Base-by-base conservation (phyloP, 2,888 invertebrate species). In the Aporophyla nigra region DNA sequence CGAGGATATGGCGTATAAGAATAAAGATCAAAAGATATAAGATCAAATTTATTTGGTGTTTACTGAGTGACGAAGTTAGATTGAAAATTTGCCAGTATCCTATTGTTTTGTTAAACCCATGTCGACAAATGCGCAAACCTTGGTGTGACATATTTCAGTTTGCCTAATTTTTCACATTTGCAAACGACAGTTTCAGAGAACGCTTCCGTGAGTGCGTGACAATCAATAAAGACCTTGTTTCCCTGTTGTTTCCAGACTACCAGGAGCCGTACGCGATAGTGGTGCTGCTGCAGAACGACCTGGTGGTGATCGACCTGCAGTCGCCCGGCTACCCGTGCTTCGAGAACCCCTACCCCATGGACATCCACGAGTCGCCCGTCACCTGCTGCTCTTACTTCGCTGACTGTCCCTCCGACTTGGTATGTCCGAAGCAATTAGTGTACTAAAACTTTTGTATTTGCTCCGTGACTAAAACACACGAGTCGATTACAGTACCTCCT, bases 281-380 rank as follows among this genome's bases (percentile, higher is more conserved):
- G 92, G 99, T 99, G 89, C 97, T 99, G 80, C 98, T 99, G 89
- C 99, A 99, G 97, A 99, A 99, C 97, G 99, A 99, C 97, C 97
- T 99, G 94, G 99, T 99, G 93, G 98, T 99, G 92, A 99, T 99
- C 94, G 99, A 99, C 97, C 97, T 99, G 92, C 98, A 98, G 93
- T 98, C 99, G 69, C 98, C 98, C 78, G 99, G 99, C 93, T 99
- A 99, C 97, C 99, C 99, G 43, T 99, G 99, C 96, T 99, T 99
- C 97, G 99, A 99, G 97, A 99, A 99, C 97, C 99, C 99, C 63
- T 99, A 99, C 97, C 99, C 99, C 83, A 99, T 99, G 99, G 99
- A 99, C 97, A 97, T 99, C 89, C 99, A 99, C 97, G 99, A 99
- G 97, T 99, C 99, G 71, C 99, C 99, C 40, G 99, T 99, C 92